A percentile compares a stretch with the other conserved stretches of the same genome.
Evolutionary conservation across 2,888 invertebrate species (phyloP).

Genomic region (Philonicus albiceps): DNA sequence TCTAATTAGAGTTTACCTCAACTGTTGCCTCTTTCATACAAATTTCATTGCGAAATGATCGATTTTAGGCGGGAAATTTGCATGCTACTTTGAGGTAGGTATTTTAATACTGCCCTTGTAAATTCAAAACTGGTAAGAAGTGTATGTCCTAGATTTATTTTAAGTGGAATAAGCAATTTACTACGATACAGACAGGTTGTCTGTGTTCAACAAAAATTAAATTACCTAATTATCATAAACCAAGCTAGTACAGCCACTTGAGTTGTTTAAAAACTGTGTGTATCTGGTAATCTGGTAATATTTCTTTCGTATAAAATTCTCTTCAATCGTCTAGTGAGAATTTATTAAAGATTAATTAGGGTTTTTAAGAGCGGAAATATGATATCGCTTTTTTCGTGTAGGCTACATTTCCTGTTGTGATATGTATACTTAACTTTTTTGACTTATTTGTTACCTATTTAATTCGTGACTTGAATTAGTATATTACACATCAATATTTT

Average conservation of each 20-base stretch:
- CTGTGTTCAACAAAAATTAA: background rate
- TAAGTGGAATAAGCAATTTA: background rate
- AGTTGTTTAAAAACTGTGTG: background rate
- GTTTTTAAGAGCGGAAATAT: background rate
- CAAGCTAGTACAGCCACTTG: background rate
- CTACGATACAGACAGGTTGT: background rate
- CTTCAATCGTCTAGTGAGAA: background rate
- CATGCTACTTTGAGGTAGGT: background rate
- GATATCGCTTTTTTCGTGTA: background rate
- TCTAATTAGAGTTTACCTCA: background rate
- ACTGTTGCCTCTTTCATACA: background rate
- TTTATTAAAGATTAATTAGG: background rate
- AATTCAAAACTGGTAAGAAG: background rate
- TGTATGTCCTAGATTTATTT: background rate
- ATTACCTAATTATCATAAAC: background rate
- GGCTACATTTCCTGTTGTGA: background rate
- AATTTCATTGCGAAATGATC: background rate
- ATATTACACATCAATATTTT: background rate
- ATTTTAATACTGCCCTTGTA: background rate
- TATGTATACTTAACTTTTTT: background rate
- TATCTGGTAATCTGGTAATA: background rate
- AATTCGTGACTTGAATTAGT: too few relatives aligned
- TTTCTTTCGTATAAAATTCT: background rate
- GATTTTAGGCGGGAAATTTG: background rate
- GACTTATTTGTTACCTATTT: background rate